A percentile compares a stretch with the other conserved stretches of the same genome.
These are phyloP conservation scores for Tiaroga cobitis DNA, from an alignment of 2,797 vertebrate genomes.

Conservation along the genomic window DNA sequence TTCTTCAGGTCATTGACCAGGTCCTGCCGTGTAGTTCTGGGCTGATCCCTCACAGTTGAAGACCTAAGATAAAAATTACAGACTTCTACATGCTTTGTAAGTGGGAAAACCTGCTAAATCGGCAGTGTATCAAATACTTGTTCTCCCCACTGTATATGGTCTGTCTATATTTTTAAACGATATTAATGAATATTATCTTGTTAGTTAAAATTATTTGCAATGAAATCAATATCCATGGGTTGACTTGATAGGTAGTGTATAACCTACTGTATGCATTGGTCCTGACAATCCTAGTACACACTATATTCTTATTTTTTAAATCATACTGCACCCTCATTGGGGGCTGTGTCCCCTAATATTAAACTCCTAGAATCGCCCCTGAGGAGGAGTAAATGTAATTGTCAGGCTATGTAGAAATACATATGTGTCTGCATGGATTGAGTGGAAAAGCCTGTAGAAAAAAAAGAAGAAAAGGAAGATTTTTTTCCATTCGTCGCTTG, in stretches of 20 bases:
- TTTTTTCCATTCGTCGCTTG: not conserved
- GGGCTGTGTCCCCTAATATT: no score
- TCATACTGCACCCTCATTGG: no score
- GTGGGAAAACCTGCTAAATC: no score
- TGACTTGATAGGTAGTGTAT: not conserved
- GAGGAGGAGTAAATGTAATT: not conserved
- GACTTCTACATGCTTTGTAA: no score
- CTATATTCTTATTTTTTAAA: not conserved
- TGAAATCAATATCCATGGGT: not conserved
- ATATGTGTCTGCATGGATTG: constrained; percentile 7
- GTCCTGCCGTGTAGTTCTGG: no score
- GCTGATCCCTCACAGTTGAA: no score
- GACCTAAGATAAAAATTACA: no score
- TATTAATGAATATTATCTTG: no score
- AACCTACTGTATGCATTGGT: not conserved
- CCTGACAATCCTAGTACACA: not conserved
- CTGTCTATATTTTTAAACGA: not conserved
- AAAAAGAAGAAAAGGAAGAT: not conserved
- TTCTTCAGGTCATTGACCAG: no score
- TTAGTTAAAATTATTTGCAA: not conserved
- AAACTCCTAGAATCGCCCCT: no score
- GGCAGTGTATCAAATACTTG: no score
- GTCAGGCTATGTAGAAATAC: not conserved
- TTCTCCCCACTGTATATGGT: not conserved
- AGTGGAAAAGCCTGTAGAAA: constrained; percentile 11